Percentiles rank a stretch among this genome's conserved stretches.
phyloP scores from a whole-genome alignment of 2,113 vertebrate species.

The Rhabdornis inornatus region DNA sequence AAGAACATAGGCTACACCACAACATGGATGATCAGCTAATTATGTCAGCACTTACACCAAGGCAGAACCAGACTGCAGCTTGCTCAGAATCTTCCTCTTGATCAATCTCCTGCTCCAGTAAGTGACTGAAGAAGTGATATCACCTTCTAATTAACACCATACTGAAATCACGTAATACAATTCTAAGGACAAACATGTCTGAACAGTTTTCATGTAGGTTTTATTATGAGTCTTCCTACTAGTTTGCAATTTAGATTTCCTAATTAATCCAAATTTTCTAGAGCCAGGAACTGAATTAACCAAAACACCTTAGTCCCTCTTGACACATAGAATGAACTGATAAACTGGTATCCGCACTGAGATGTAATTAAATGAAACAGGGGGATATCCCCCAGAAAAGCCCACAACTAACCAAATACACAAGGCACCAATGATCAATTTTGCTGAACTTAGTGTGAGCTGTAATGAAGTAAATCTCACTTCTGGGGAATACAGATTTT shows the following conservation, averaged over 20 bases:
- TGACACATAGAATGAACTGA: background rate
- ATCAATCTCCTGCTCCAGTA: background rate
- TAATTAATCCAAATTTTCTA: background rate
- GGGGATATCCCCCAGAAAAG: rapidly evolving
- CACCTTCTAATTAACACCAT: background rate
- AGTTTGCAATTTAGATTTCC: background rate
- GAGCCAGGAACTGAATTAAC: background rate
- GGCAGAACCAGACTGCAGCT: background rate
- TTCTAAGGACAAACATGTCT: background rate
- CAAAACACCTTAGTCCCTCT: background rate
- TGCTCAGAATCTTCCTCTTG: background rate
- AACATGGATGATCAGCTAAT: background rate
- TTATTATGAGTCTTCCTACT: background rate
- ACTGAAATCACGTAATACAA: background rate
- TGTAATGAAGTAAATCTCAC: background rate
- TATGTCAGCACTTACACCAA: background rate
- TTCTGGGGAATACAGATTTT: background rate
- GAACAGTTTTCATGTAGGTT: background rate
- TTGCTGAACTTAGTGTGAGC: background rate
- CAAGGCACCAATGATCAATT: background rate
- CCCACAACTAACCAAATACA: background rate
- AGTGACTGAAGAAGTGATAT: background rate
- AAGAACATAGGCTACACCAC: background rate
- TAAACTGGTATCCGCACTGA: background rate
- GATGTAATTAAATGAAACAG: background rate